phyloP scores from a whole-genome alignment of 2,888 invertebrate genomes.

The Eupithecia centaureata region DNA sequence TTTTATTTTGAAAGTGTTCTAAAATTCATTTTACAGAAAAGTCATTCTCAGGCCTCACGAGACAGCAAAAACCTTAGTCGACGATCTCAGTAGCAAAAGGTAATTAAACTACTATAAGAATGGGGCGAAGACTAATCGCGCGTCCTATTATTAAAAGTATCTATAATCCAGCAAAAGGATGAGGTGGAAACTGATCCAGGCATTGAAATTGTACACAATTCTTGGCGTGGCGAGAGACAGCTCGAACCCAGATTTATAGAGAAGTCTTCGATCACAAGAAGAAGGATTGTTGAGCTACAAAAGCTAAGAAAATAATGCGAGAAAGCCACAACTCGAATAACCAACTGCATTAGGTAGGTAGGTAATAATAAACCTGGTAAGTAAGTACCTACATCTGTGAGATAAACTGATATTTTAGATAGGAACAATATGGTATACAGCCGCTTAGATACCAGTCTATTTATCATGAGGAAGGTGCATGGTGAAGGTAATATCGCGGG shows the following conservation, averaged over 20 bases:
- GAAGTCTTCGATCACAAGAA: too few relatives aligned
- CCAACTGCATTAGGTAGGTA: neutral
- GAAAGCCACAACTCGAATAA: neutral
- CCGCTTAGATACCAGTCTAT: neutral
- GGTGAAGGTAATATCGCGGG: neutral
- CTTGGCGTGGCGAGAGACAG: neutral
- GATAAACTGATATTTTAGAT: too few relatives aligned
- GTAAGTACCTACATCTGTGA: neutral
- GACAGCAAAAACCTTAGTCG: too few relatives aligned
- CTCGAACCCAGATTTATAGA: neutral
- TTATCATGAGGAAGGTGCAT: conserved; percentile 12
- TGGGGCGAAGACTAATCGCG: neutral
- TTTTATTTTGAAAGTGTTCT: conserved; percentile 10
- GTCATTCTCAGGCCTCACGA: too few relatives aligned
- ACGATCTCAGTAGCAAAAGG: too few relatives aligned
- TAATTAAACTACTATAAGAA: too few relatives aligned
- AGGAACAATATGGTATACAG: too few relatives aligned
- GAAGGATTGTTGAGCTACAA: neutral
- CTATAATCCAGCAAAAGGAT: neutral
- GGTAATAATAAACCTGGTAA: neutral
- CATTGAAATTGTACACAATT: too few relatives aligned
- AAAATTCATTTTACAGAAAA: too few relatives aligned
- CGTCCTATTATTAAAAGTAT: too few relatives aligned
- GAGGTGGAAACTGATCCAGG: neutral
- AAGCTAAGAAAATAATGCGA: neutral